Conservation (phyloP, 1,140 invertebrate genomes). For the Acarapis woodi region DNA sequence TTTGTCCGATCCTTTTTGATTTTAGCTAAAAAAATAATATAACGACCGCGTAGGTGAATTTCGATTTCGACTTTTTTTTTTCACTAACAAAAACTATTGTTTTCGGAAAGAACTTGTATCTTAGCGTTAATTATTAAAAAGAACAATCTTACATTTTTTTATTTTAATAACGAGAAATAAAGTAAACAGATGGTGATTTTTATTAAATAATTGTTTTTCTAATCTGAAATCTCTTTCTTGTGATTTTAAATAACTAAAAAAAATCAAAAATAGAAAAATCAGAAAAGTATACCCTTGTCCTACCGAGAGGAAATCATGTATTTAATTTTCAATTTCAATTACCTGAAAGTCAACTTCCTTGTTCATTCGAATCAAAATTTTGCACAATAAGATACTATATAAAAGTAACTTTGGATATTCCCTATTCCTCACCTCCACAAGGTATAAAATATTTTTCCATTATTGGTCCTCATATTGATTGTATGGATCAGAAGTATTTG, state of each 20-base stretch:
- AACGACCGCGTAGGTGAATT: no score
- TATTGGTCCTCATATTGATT: slow-evolving; percentile 53
- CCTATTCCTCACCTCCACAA: slow-evolving; percentile 50
- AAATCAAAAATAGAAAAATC: slow-evolving; percentile 23
- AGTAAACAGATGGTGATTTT: no score
- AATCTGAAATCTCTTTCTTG: slow-evolving; percentile 1
- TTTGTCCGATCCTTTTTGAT: no score
- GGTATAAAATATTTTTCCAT: slow-evolving; percentile 58
- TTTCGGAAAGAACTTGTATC: no score
- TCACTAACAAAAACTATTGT: no score
- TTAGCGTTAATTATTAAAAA: slow-evolving; percentile 1
- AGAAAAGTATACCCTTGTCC: slow-evolving; percentile 35
- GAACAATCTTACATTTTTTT: no score
- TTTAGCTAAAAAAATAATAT: no score
- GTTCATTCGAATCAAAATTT: slow-evolving; percentile 46
- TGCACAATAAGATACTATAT: slow-evolving; percentile 48
- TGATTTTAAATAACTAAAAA: no score
- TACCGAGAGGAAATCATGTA: slow-evolving; percentile 38
- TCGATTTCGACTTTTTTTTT: no score
- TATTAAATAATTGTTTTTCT: neutral
- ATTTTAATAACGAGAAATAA: no score
- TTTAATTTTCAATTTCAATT: slow-evolving; percentile 46
- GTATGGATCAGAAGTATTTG: slow-evolving; percentile 54
- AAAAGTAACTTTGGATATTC: slow-evolving; percentile 46
- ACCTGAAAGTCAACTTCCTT: slow-evolving; percentile 41